Evolutionary conservation across 2,888 invertebrate species (phyloP).

Genomic region (Lycocerus yunnanus): DNA sequence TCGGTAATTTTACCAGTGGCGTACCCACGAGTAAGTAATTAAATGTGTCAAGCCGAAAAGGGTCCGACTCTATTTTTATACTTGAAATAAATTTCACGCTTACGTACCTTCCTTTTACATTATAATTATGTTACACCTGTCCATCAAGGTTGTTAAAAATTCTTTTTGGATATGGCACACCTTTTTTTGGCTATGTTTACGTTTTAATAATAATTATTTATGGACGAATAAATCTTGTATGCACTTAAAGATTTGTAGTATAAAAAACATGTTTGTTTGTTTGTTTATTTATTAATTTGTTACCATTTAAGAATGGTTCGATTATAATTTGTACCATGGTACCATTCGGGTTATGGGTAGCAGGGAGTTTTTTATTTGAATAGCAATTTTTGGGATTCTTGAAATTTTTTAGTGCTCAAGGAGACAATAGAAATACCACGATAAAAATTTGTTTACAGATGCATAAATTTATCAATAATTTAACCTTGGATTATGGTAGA

Average conservation of each 20-base stretch:
- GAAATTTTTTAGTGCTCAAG: neutral
- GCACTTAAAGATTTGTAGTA: neutral
- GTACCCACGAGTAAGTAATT: neutral
- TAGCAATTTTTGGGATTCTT: neutral
- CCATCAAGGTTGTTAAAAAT: neutral
- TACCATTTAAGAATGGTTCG: neutral
- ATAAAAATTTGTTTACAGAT: neutral
- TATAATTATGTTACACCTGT: neutral
- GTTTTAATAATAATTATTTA: neutral
- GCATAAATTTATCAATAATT: neutral
- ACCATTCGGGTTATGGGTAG: neutral
- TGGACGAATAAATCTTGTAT: neutral
- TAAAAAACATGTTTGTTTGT: neutral
- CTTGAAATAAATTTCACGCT: neutral
- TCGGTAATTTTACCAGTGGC: neutral
- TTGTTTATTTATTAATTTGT: neutral
- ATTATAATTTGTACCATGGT: neutral
- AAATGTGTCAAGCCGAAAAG: neutral
- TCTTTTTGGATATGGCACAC: neutral
- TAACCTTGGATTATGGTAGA: neutral
- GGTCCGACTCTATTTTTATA: neutral
- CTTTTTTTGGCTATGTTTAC: neutral
- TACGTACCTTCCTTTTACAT: neutral
- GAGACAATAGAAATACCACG: neutral
- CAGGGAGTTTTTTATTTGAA: neutral